These are phyloP conservation scores for Laterallus jamaicensis DNA, from an alignment of 2,113 vertebrate species.

Conservation along the genomic window DNA sequence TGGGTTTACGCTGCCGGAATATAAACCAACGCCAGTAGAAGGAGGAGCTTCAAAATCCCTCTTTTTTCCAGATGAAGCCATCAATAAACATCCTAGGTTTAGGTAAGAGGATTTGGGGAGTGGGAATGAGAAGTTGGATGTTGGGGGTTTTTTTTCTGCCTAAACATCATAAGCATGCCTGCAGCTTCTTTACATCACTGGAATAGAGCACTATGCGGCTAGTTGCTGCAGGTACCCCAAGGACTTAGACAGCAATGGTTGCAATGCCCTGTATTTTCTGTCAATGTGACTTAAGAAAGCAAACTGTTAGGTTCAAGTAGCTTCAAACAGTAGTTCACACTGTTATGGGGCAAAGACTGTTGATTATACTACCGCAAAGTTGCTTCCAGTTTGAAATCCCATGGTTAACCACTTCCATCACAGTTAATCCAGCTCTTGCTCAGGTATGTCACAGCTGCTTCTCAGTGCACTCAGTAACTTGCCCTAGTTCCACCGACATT, in stretches of 20 bases:
- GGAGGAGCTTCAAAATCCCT: conserved; percentile 91
- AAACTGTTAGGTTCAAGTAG: background rate
- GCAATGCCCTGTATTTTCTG: background rate
- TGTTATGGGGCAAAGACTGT: background rate
- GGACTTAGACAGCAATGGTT: background rate
- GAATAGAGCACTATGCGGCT: background rate
- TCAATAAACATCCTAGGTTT: conserved; percentile 94
- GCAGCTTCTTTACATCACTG: background rate
- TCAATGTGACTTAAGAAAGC: background rate
- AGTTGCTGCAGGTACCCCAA: background rate
- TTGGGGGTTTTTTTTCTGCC: background rate
- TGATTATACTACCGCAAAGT: background rate
- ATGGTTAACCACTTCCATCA: background rate
- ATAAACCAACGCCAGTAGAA: conserved; percentile 87
- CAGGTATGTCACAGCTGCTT: background rate
- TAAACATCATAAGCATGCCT: background rate
- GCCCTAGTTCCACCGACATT: background rate
- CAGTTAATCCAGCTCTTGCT: background rate
- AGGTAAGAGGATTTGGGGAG: conserved; percentile 75
- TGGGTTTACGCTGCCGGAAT: conserved; percentile 90
- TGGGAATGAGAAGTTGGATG: background rate
- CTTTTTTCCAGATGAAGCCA: conserved; percentile 97
- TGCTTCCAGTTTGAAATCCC: background rate
- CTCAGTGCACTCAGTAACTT: background rate
- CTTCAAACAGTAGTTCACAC: background rate